Base-by-base conservation (phyloP, 2,888 invertebrate genomes). In the Drosophila algonquin region DNA sequence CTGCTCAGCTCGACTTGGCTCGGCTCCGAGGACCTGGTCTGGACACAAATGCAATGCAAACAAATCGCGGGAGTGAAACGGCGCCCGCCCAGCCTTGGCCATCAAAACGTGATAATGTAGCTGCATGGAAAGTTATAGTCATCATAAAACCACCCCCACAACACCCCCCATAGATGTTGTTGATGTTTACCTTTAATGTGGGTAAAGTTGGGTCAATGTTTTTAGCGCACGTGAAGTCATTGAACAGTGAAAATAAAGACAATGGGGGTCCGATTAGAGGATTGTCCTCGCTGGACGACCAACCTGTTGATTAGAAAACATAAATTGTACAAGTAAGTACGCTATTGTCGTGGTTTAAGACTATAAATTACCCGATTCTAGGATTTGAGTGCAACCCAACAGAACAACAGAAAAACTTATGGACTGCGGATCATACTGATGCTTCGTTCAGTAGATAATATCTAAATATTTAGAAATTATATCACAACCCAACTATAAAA, bases 11-110 rank as follows among this genome's bases (percentile, higher is more conserved):
- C 2, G 30, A 1, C 32, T 32, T 3, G 35, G 5, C 24, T 32
- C 32, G 2, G 32, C 32, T 12, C 10, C 3, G 4, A 32, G 9
- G 12, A 10, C 32, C 1, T 3, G 32, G 60, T 54, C 63, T 55
- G 53, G 51, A 67, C 40, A 65, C 75, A 77, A 84, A 79, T 87
- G 80, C 82, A 87, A 68, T 79, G 73, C 79, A 84, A 82, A 82
- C 82, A 87, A 82, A 67, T 69, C 60, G 71, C 55, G 10, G 70
- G 62, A 54, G 74, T 72, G 65, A 77, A 56, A 40, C 64, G 48
- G 46, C 12, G 30, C 30, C 12, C 63, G 59, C 55, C 73, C 52
- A 71, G 63, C 77, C 64, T 73, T 83, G 73, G 75, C 79, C 62
- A 72, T 84, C 73, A 84, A 75, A 79, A 54, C 27, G 58, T 47